phyloP scores from a whole-genome alignment of 2,888 invertebrate species.

The Pyrrhosoma nymphula region DNA sequence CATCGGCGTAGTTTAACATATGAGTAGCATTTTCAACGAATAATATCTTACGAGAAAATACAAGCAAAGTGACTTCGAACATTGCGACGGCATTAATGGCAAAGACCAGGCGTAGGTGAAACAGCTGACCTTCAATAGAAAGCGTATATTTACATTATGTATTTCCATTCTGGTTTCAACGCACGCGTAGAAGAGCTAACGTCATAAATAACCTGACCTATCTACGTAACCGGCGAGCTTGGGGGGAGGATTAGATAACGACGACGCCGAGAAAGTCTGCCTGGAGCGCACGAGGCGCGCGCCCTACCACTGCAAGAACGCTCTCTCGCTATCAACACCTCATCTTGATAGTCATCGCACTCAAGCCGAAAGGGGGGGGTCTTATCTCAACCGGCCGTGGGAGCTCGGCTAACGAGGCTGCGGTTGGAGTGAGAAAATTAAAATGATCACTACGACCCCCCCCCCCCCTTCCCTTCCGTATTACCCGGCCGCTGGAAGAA shows the following conservation, averaged over 20 bases:
- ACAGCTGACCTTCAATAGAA: not conserved
- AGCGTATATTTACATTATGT: not conserved
- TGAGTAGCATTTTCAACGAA: no score
- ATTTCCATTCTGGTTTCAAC: not conserved
- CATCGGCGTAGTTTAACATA: no score
- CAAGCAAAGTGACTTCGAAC: not conserved
- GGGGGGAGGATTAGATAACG: not conserved
- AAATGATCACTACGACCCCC: not conserved
- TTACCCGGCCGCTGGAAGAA: not conserved
- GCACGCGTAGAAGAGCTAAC: not conserved
- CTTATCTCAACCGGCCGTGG: not conserved
- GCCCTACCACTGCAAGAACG: not conserved
- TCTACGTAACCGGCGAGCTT: not conserved
- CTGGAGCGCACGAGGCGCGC: not conserved
- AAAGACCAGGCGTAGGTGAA: not conserved
- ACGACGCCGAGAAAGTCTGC: not conserved
- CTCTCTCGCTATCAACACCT: slow-evolving; percentile 4
- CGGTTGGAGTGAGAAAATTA: not conserved
- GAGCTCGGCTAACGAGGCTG: not conserved
- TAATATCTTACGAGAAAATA: no score
- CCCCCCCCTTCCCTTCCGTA: no score
- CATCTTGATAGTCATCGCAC: slow-evolving; percentile 16
- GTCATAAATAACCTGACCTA: slow-evolving; percentile 24
- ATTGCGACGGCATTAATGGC: not conserved
- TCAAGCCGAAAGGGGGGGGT: not conserved